A percentile compares a stretch with the other conserved stretches of the same genome.
phyloP scores from a whole-genome alignment of 2,113 vertebrate species.

The Strigops habroptila region DNA sequence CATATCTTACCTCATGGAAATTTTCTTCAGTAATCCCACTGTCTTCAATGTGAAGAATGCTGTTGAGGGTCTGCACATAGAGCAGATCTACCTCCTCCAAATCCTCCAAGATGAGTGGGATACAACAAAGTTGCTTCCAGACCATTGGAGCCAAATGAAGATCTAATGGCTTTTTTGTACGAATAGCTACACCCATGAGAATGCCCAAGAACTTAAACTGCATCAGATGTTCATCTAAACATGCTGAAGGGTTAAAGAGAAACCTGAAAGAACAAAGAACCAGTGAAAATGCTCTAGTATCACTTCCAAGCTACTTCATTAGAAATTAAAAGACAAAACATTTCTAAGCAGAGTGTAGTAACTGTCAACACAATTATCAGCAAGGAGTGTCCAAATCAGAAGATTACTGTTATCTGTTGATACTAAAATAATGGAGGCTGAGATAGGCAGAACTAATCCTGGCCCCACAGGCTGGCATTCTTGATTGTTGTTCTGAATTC shows the following conservation, averaged over 20 bases:
- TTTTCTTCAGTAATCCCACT: constrained; percentile 86
- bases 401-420: not conserved
- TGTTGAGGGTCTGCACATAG: constrained; percentile 86
- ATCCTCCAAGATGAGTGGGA: constrained; percentile 84
- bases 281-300: not conserved
- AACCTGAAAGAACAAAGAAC: constrained; percentile 68
- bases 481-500: not conserved
- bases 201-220: constrained; percentile 87
- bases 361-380: not conserved
- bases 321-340: not conserved
- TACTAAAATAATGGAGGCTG: not conserved
- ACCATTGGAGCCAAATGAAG: constrained; percentile 85
- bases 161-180: constrained; percentile 86
- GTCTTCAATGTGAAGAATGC: constrained; percentile 93
- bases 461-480: not conserved
- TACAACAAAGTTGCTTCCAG: constrained; percentile 88
- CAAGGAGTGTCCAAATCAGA: not conserved
- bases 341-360: not conserved
- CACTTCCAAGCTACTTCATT: not conserved
- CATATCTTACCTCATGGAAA: constrained; percentile 80
- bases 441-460: not conserved
- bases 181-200: constrained; percentile 88
- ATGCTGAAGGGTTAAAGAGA: constrained; percentile 84
- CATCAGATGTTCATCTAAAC: constrained; percentile 82
- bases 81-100: constrained; percentile 87